phyloP scores from a whole-genome alignment of 2,113 vertebrate species.

The Rhadina sibilatrix region DNA sequence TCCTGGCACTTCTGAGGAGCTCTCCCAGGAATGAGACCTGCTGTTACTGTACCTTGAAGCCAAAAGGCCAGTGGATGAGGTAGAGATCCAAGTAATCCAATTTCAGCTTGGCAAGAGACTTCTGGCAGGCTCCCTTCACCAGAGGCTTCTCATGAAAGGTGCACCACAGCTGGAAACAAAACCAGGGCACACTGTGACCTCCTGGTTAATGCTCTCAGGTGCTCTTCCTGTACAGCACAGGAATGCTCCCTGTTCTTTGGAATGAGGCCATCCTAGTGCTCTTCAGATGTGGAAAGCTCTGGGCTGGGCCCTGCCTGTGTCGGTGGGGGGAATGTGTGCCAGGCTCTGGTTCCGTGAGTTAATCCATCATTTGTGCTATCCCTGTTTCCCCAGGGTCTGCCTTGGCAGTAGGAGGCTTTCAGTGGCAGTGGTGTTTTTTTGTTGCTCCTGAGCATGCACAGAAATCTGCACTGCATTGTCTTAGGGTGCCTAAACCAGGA shows the following conservation, averaged over 20 bases:
- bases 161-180: conserved; percentile 81
- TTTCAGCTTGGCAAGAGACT: conserved; percentile 80
- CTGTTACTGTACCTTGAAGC: conserved; percentile 77
- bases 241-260: not conserved
- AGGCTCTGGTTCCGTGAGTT: not conserved
- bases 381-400: not conserved
- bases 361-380: not conserved
- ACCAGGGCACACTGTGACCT: not conserved
- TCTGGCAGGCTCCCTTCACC: conserved; percentile 81
- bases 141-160: conserved; percentile 80
- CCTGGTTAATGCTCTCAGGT: not conserved
- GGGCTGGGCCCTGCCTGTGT: not conserved
- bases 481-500: too few relatives aligned
- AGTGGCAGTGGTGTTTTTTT: too few relatives aligned
- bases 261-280: not conserved
- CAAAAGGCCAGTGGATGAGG: conserved; percentile 85
- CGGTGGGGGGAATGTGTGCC: not conserved
- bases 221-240: not conserved
- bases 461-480: not conserved
- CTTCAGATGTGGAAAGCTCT: not conserved
- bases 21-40: not conserved
- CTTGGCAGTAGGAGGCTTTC: not conserved
- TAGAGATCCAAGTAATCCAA: conserved; percentile 89
- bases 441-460: not conserved
- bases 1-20: not conserved